phyloP scores from a whole-genome alignment of 2,888 invertebrate species.

The Phyto melanocephala region DNA sequence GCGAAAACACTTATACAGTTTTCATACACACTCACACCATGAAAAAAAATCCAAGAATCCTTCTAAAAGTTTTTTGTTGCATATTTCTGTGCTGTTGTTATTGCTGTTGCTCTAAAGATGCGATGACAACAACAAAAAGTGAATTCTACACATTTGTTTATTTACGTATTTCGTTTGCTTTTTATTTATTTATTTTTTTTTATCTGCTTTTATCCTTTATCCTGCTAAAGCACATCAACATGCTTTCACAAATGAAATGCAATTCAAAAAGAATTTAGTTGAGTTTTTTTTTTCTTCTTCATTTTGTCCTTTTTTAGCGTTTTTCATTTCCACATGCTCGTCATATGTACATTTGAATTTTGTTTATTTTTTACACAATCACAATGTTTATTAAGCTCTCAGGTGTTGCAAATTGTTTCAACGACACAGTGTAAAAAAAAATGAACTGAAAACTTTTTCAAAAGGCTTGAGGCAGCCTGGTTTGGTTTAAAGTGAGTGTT shows the following conservation, averaged over 20 bases:
- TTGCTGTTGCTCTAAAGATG: constrained; percentile 4
- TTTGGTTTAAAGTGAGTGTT: background rate
- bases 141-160: constrained; percentile 50
- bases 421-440: background rate
- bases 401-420: constrained; percentile 61
- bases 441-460: background rate
- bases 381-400: constrained; percentile 68
- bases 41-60: constrained; percentile 23
- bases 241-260: constrained; percentile 74
- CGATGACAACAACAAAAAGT: constrained; percentile 39
- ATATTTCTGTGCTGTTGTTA: constrained; percentile 69
- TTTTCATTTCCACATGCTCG: constrained; percentile 19
- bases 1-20: constrained; percentile 40
- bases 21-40: constrained; percentile 24
- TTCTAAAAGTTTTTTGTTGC: constrained; percentile 65
- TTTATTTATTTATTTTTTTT: constrained; percentile 22
- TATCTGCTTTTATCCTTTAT: constrained; percentile 67
- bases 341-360: constrained; percentile 15
- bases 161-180: constrained; percentile 38
- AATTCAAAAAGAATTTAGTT: constrained; percentile 70
- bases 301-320: background rate
- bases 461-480: constrained; percentile 20
- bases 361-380: constrained; percentile 57
- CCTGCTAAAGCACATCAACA: constrained; percentile 68
- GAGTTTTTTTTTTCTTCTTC: constrained; percentile 1